Evolutionary conservation across 2,888 invertebrate genomes (phyloP).

Genomic region (Caenorhabditis sp.): DNA sequence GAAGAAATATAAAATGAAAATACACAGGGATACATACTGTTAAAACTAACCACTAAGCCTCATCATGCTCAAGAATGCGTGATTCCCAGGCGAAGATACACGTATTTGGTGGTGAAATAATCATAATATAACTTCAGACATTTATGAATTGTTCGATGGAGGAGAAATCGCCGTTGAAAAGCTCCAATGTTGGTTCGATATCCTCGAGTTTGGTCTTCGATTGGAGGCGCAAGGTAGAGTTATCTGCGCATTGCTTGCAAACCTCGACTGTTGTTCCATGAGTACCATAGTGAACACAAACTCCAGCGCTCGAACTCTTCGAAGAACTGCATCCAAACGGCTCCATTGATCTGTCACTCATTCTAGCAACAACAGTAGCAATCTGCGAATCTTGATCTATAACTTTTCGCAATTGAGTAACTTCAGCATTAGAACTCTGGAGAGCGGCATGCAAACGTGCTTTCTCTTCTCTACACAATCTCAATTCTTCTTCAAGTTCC

Average conservation of each 20-base stretch:
- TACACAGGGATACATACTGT: neutral
- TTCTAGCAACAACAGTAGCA: conserved; percentile 40
- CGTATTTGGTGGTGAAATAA: neutral
- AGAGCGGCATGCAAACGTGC: conserved; percentile 22
- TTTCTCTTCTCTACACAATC: conserved; percentile 25
- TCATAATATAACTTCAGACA: neutral
- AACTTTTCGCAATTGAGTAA: conserved; percentile 23
- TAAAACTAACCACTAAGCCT: conserved; percentile 31
- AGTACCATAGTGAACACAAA: conserved; percentile 34
- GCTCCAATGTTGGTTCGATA: conserved; percentile 10
- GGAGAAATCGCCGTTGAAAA: conserved; percentile 32
- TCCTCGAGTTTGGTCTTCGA: conserved; percentile 11
- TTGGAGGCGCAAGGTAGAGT: conserved; percentile 15
- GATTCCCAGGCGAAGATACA: conserved; percentile 27
- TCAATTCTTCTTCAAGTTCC: conserved; percentile 38
- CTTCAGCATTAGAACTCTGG: conserved; percentile 12
- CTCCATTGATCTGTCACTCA: conserved; percentile 12
- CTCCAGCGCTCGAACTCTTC: conserved; percentile 5
- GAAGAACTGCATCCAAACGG: neutral
- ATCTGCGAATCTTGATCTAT: conserved; percentile 40
- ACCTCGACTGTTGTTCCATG: conserved; percentile 38
- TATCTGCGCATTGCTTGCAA: conserved; percentile 34
- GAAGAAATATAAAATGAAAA: neutral
- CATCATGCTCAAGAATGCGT: conserved; percentile 18
- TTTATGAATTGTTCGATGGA: conserved; percentile 25